These are phyloP conservation scores for Ligdia adustata DNA, from an alignment of 2,888 invertebrate genomes.

Conservation along the genomic window DNA sequence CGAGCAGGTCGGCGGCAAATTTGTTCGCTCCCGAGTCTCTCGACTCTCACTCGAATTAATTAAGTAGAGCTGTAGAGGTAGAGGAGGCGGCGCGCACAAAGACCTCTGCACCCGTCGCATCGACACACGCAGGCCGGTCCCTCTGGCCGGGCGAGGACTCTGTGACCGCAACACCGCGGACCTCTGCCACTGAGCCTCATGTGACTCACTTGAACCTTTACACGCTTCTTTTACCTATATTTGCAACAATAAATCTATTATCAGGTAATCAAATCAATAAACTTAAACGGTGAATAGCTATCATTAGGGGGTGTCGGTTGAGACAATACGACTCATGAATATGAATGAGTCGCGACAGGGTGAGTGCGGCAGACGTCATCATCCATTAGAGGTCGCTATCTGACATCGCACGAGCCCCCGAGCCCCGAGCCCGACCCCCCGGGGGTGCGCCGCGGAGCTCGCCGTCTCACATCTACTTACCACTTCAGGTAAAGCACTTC, in stretches of 20 bases:
- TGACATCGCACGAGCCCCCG: conserved; percentile 19
- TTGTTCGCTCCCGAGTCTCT: conserved; percentile 64
- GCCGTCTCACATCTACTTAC: background rate
- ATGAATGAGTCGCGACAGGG: conserved; percentile 19
- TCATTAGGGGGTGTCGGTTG: background rate
- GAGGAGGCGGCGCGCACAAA: conserved; percentile 51
- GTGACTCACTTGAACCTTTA: too few species aligned
- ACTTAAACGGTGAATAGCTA: too few species aligned
- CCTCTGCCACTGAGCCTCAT: too few species aligned
- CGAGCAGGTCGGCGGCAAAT: conserved; percentile 55
- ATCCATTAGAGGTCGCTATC: conserved; percentile 30
- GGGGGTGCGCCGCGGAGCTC: conserved; percentile 20
- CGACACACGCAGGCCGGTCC: too few species aligned
- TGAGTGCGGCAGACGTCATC: conserved; percentile 25
- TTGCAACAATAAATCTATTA: too few species aligned
- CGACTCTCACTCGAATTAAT: conserved; percentile 65
- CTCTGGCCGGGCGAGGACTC: conserved; percentile 6
- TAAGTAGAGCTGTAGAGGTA: conserved; percentile 63
- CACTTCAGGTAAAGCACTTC: conserved; percentile 17
- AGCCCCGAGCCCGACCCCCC: conserved; percentile 11
- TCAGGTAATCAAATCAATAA: too few species aligned
- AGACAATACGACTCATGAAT: conserved; percentile 22
- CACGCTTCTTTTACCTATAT: too few species aligned
- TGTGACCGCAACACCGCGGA: conserved; percentile 28
- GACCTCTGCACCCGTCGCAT: conserved; percentile 44